phyloP scores from a whole-genome alignment of 92 coral and sea anemone species.

The Epizoanthus fatuus region DNA sequence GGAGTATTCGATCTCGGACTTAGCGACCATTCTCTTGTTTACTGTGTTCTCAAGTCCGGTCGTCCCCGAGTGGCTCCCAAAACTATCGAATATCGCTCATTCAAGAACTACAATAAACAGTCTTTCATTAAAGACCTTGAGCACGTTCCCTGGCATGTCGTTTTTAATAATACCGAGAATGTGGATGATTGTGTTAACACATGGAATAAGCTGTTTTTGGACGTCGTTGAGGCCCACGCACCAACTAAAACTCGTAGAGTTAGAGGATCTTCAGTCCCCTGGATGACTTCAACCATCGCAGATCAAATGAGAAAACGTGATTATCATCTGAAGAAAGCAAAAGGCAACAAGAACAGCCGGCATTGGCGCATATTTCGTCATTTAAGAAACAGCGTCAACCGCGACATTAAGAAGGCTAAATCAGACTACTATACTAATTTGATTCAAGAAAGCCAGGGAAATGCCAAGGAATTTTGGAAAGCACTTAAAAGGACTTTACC shows the following conservation, averaged over 20 bases:
- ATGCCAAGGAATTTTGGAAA: slow-evolving; percentile 51
- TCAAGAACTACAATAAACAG: slow-evolving; percentile 49
- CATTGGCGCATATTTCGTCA: slow-evolving; percentile 31
- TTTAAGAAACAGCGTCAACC: slow-evolving; percentile 35
- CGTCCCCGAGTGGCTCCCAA: slow-evolving; percentile 48
- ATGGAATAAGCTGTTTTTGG: slow-evolving; percentile 63
- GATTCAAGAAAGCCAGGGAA: slow-evolving; percentile 51
- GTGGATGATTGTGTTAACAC: slow-evolving; percentile 56
- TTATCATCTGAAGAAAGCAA: slow-evolving; percentile 43
- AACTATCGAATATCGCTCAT: slow-evolving; percentile 57
- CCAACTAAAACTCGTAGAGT: slow-evolving; percentile 53
- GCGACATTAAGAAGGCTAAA: slow-evolving; percentile 31
- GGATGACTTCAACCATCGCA: slow-evolving; percentile 43
- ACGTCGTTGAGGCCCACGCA: slow-evolving; percentile 54
- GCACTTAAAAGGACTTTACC: slow-evolving; percentile 44
- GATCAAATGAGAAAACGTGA: slow-evolving; percentile 41
- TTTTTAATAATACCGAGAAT: slow-evolving; percentile 31
- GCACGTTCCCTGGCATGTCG: slow-evolving; percentile 62
- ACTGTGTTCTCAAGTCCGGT: slow-evolving; percentile 62
- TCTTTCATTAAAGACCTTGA: slow-evolving; percentile 54
- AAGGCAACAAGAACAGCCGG: slow-evolving; percentile 14
- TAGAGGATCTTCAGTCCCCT: slow-evolving; percentile 37
- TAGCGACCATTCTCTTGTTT: slow-evolving; percentile 63
- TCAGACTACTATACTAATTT: slow-evolving; percentile 37
- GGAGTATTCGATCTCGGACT: slow-evolving; percentile 55